Conservation (phyloP, 2,797 vertebrate species). For the Babyrousa celebensis region DNA sequence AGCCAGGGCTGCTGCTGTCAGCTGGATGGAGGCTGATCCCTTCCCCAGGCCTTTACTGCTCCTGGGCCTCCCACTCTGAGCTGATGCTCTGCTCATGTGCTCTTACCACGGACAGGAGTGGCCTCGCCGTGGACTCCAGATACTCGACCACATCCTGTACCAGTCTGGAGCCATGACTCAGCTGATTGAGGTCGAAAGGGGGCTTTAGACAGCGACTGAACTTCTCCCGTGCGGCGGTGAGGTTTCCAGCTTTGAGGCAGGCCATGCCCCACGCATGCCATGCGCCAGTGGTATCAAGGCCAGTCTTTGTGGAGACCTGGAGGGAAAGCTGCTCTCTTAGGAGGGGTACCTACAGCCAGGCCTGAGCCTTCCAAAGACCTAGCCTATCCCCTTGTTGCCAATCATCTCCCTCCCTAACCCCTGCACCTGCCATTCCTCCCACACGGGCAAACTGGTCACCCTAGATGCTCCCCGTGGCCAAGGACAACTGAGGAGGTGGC, state of each 20-base stretch:
- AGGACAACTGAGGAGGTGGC: not conserved
- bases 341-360: not conserved
- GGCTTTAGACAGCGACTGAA: slow-evolving; percentile 96
- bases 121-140: slow-evolving; percentile 94
- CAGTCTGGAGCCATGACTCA: slow-evolving; percentile 93
- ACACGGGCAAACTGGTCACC: not conserved
- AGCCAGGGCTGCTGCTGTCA: not conserved
- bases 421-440: too few species aligned
- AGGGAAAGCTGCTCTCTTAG: slow-evolving; percentile 75
- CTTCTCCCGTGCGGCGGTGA: slow-evolving; percentile 96
- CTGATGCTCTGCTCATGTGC: not conserved
- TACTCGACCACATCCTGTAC: slow-evolving; percentile 97
- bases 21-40: not conserved
- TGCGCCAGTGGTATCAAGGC: slow-evolving; percentile 96
- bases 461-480: not conserved
- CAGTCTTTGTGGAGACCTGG: slow-evolving; percentile 99
- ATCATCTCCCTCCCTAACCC: too few species aligned
- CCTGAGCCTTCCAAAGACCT: not conserved
- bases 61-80: not conserved
- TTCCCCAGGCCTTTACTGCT: not conserved
- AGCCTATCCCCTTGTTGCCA: not conserved
- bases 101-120: slow-evolving; percentile 92
- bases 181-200: slow-evolving; percentile 96
- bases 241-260: slow-evolving; percentile 96
- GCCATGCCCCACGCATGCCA: slow-evolving; percentile 99